Conservation (phyloP, 2,113 vertebrate species). For the Chascanopsetta lugubris region DNA sequence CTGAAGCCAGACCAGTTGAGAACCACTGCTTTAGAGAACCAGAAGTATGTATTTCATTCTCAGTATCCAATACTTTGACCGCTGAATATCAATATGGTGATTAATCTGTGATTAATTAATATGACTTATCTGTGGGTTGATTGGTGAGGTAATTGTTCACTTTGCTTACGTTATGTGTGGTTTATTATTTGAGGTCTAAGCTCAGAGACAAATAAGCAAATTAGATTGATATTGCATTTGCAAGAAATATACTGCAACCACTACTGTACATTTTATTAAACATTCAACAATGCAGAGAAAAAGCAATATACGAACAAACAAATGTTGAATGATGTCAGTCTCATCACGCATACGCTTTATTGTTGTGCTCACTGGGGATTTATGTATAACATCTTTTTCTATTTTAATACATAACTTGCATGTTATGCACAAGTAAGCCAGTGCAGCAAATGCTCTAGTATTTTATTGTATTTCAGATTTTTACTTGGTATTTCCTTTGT, state of each 20-base stretch:
- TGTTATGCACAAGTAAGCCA: not conserved
- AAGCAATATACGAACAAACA: not conserved
- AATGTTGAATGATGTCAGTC: not conserved
- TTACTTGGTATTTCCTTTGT: constrained; percentile 14
- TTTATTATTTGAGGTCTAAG: too few relatives aligned
- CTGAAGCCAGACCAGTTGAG: too few relatives aligned
- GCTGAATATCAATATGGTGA: too few relatives aligned
- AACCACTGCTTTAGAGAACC: too few relatives aligned
- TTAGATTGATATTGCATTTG: not conserved
- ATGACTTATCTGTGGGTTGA: not conserved
- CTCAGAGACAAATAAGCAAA: not conserved
- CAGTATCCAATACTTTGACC: too few relatives aligned
- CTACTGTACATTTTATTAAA: not conserved
- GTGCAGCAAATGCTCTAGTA: not conserved
- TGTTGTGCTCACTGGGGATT: not conserved
- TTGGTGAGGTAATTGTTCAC: not conserved
- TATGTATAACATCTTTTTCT: not conserved
- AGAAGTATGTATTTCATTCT: too few relatives aligned
- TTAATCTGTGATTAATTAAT: too few relatives aligned
- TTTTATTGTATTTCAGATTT: not conserved
- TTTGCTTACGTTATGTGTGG: too few relatives aligned
- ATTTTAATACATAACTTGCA: not conserved
- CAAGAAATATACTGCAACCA: not conserved
- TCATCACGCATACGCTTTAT: not conserved
- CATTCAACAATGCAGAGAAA: not conserved